Percentiles rank a stretch among this genome's conserved stretches.
These are phyloP conservation scores for Scrobipalpa atriplicella DNA, from an alignment of 2,888 invertebrate species.

Conservation along the genomic window DNA sequence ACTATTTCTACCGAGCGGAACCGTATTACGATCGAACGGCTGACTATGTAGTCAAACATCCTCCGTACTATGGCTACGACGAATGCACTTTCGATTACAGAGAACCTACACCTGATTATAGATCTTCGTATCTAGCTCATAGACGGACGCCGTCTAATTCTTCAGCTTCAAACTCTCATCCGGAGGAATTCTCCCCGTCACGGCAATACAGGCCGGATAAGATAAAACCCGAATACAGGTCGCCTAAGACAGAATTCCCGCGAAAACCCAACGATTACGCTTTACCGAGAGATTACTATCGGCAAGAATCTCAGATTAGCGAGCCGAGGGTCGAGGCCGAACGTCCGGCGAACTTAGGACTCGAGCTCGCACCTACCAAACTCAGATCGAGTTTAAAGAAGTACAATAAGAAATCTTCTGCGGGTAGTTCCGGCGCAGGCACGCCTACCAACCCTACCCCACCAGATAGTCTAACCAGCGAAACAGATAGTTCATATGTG, in stretches of 20 bases:
- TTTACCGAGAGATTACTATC: conserved; percentile 65
- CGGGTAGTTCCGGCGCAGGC: conserved; percentile 84
- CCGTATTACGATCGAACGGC: conserved; percentile 73
- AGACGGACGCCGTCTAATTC: conserved; percentile 91
- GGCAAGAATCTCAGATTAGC: conserved; percentile 58
- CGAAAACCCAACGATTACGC: conserved; percentile 67
- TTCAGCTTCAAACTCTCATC: conserved; percentile 81
- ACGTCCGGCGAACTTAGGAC: conserved; percentile 77
- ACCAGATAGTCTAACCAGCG: conserved; percentile 92
- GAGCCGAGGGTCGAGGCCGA: conserved; percentile 54
- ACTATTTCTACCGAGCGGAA: conserved; percentile 65
- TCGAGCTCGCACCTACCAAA: conserved; percentile 87
- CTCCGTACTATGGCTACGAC: conserved; percentile 66
- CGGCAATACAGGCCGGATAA: conserved; percentile 57
- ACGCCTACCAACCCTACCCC: conserved; percentile 94
- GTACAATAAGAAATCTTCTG: conserved; percentile 83
- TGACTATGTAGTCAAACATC: conserved; percentile 72
- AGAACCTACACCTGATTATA: conserved; percentile 66
- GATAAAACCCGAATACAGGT: conserved; percentile 57
- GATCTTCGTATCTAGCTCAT: conserved; percentile 80
- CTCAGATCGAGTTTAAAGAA: conserved; percentile 91
- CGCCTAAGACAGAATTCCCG: conserved; percentile 56
- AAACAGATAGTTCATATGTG: conserved; percentile 92
- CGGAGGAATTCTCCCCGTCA: conserved; percentile 73
- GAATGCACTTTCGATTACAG: conserved; percentile 69